These are phyloP conservation scores for Pollimyrus isidori DNA, from an alignment of 2,113 vertebrate genomes.

Conservation along the genomic window DNA sequence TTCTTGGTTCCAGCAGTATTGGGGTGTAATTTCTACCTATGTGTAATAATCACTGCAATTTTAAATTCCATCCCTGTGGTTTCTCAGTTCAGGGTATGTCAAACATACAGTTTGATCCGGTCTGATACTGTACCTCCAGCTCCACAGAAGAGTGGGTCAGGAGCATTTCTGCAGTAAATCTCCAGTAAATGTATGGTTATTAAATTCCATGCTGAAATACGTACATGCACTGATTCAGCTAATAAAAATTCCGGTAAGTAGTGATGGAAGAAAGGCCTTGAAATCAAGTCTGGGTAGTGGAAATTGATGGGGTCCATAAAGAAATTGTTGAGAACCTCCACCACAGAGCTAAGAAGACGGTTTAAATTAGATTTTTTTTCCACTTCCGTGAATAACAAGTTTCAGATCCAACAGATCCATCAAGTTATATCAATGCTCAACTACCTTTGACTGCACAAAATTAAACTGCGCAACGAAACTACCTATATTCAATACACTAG, in stretches of 20 bases:
- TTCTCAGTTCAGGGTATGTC: not conserved
- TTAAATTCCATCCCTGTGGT: not conserved
- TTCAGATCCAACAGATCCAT: not conserved
- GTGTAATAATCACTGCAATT: not conserved
- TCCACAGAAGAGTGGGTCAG: not conserved
- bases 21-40: not conserved
- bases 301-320: not conserved
- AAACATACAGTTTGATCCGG: not conserved
- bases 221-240: not conserved
- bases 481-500: not conserved
- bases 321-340: not conserved
- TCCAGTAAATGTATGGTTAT: not conserved
- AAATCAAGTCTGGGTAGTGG: not conserved
- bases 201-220: not conserved
- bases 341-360: not conserved
- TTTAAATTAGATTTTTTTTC: not conserved
- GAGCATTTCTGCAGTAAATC: not conserved
- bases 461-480: not conserved
- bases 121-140: not conserved
- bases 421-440: not conserved
- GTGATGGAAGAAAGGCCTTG: not conserved
- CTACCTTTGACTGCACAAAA: not conserved
- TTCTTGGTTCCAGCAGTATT: not conserved
- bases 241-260: not conserved
- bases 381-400: not conserved